Base-by-base conservation (phyloP, 2,113 vertebrate genomes). In the Strigops habroptila region DNA sequence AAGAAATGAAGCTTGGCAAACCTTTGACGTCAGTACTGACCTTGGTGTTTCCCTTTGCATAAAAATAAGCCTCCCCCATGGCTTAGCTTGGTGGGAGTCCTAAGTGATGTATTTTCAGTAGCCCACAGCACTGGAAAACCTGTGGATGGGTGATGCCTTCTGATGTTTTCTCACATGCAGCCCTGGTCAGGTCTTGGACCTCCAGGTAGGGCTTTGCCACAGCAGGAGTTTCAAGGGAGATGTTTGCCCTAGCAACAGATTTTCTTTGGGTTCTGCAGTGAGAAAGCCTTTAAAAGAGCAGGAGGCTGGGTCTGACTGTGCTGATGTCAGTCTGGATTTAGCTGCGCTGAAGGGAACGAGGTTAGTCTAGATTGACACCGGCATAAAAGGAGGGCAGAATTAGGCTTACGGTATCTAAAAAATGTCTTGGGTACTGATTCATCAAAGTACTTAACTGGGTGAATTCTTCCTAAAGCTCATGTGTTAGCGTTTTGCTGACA, bases 401-500 rank as follows among this genome's bases (percentile, higher is more conserved):
- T 96, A 93, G 93, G 82, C 79, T 95, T 90, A 77, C 4, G 3
- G 63, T 74, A 77, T 86, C 87, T 88, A 63, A 93, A 91, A 90
- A 91, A 57, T 82, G 85, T 95, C 93, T 95, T 94, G 37, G 89
- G 95, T 92, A 69, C 44, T 68, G 91, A 84, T 96, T 94, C 86
- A 92, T 96, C 91, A 86, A 91, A 92, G 91, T 57, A 52, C n/a
- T 93, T 92, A 51, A 92, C 17, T 3, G 39, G 51, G 64, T 75
- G 86, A 91, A 84, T 97, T 93, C 55, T 92, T 97, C 39, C 85
- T 73, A 69, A 95, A 93, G 83, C 91, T 48, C 30, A 7, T 68
- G 49, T 64, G 76, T 91, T 96, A 84, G 74, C 57, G 76, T 97
- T 95, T 96, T 88, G 92, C 95, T 96, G 94, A 95, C 69, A 82